phyloP scores from a whole-genome alignment of 2,113 vertebrate genomes.

The Spheniscus mendiculus region DNA sequence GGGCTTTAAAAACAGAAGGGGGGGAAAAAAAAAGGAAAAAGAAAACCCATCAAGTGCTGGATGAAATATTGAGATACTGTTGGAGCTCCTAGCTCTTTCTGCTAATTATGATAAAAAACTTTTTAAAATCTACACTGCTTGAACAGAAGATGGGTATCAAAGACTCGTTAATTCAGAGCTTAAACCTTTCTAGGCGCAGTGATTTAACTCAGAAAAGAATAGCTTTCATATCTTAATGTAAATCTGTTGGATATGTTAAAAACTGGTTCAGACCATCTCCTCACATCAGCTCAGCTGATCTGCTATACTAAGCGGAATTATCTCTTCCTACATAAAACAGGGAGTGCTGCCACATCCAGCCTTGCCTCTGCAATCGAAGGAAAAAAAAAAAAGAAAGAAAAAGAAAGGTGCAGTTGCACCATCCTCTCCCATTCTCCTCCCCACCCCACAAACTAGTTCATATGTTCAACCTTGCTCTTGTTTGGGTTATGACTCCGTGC shows the following conservation, averaged over 20 bases:
- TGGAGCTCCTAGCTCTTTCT: conserved; percentile 8
- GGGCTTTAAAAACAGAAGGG: background rate
- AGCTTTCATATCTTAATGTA: conserved; percentile 46
- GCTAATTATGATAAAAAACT: conserved; percentile 47
- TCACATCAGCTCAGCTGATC: conserved; percentile 47
- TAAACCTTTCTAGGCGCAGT: conserved; percentile 9
- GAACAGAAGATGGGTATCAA: conserved; percentile 33
- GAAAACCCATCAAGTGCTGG: background rate
- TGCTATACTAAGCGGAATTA: conserved; percentile 40
- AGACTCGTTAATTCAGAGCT: conserved; percentile 37
- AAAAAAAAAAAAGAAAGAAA: too few species aligned
- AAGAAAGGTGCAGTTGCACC: background rate
- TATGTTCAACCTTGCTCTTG: background rate
- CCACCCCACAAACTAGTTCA: background rate
- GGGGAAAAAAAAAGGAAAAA: background rate
- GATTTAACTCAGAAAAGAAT: conserved; percentile 32
- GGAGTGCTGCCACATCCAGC: background rate
- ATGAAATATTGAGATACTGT: background rate
- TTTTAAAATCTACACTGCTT: conserved; percentile 23
- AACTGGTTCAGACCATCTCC: conserved; percentile 42
- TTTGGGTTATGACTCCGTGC: background rate
- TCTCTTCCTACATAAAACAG: background rate
- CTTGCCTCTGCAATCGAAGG: background rate
- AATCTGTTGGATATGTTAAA: conserved; percentile 46
- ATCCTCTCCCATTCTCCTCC: background rate